Percentiles rank a stretch among this genome's conserved stretches.
Conservation (phyloP, 2,888 invertebrate species). For the Schizotus pectinicornis region DNA sequence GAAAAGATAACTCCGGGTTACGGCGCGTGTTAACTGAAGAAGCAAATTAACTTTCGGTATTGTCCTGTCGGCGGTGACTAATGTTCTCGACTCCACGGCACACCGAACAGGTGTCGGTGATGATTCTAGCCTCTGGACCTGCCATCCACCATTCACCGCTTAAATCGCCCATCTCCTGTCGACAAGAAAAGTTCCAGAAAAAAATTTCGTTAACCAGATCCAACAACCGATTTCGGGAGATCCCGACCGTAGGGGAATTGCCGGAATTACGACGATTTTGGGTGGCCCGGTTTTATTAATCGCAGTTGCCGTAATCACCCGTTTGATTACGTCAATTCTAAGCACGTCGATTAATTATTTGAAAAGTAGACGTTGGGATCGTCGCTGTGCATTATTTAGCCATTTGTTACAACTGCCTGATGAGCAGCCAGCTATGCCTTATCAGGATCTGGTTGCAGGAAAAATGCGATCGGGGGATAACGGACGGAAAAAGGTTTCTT, state of each 20-base stretch:
- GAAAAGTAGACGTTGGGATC: conserved; percentile 12
- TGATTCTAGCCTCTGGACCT: conserved; percentile 42
- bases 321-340: conserved; percentile 22
- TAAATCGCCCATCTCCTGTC: conserved; percentile 6
- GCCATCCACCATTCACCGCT: conserved; percentile 29
- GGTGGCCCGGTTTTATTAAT: conserved; percentile 24
- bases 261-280: conserved; percentile 14
- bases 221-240: neutral
- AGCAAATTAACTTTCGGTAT: conserved; percentile 56
- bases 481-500: no score
- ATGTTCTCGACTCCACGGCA: conserved; percentile 43
- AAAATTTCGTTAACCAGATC: conserved; percentile 1
- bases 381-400: conserved; percentile 3
- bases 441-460: no score
- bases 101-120: conserved; percentile 47
- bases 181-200: conserved; percentile 12
- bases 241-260: conserved; percentile 10
- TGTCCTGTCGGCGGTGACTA: conserved; percentile 54
- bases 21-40: conserved; percentile 51
- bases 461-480: no score
- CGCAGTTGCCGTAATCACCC: conserved; percentile 13
- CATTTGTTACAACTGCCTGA: no score
- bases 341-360: conserved; percentile 20
- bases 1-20: conserved; percentile 39
- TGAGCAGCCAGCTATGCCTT: no score